Percentiles rank a stretch among this genome's conserved stretches.
Conservation (phyloP, 2,888 invertebrate species). For the Trissolcus japonicus region DNA sequence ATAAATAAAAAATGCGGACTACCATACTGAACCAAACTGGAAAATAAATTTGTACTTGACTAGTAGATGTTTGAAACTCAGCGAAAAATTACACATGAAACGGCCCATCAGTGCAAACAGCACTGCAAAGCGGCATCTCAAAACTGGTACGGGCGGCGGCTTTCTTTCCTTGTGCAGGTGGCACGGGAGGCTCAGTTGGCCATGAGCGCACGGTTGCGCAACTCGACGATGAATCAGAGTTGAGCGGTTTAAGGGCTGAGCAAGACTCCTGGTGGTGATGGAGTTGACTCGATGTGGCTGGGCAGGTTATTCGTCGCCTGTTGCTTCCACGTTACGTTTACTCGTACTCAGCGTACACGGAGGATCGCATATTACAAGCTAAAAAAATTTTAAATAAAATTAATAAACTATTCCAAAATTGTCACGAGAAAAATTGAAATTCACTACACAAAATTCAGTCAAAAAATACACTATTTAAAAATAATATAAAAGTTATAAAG, state of each 20-base stretch:
- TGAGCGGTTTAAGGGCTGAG: background rate
- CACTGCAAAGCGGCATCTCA: background rate
- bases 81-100: background rate
- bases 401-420: background rate
- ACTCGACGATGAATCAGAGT: background rate
- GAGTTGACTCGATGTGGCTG: background rate
- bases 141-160: background rate
- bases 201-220: conserved; percentile 1
- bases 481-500: background rate
- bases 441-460: background rate
- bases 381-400: background rate
- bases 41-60: conserved; percentile 1
- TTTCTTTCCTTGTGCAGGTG: background rate
- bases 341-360: background rate
- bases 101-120: background rate
- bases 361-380: background rate
- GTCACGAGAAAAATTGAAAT: background rate
- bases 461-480: conserved; percentile 1
- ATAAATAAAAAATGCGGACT: conserved; percentile 1
- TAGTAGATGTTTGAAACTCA: conserved; percentile 1
- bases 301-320: background rate
- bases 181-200: background rate
- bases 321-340: background rate
- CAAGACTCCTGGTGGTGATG: background rate
- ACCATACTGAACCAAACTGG: background rate